Evolutionary conservation across 2,888 invertebrate species (phyloP).

Genomic region (Tethea ocularis): DNA sequence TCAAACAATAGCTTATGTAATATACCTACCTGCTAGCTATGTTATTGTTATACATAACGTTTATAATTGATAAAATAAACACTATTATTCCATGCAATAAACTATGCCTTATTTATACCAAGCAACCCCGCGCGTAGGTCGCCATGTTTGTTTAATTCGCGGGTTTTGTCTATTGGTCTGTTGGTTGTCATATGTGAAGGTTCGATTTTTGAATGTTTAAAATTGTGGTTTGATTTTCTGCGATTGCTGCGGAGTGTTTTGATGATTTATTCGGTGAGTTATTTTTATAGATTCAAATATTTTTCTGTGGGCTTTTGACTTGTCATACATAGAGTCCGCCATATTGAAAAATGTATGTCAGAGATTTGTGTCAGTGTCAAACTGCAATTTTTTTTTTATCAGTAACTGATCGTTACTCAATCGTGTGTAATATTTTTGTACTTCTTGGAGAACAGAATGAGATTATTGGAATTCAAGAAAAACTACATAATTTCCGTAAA

Average conservation of each 20-base stretch:
- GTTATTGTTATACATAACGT: slow-evolving; percentile 19
- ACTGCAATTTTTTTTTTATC: too few species aligned
- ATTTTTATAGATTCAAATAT: background rate
- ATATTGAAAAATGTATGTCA: background rate
- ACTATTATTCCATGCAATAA: slow-evolving; percentile 36
- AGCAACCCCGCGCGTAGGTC: slow-evolving; percentile 17
- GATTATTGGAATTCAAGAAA: too few species aligned
- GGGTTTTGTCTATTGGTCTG: slow-evolving; percentile 39
- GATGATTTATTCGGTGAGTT: slow-evolving; percentile 5
- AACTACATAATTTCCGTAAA: too few species aligned
- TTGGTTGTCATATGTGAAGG: slow-evolving; percentile 21
- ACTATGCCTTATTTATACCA: slow-evolving; percentile 35
- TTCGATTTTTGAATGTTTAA: background rate
- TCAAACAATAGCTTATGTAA: background rate
- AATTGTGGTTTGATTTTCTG: too few species aligned
- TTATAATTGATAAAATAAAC: slow-evolving; percentile 32
- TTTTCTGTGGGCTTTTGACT: background rate
- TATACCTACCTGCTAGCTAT: background rate
- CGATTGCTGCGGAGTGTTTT: background rate
- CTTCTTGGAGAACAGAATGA: too few species aligned
- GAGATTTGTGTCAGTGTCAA: too few species aligned
- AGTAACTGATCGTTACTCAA: too few species aligned
- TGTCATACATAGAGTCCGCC: background rate
- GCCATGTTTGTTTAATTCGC: slow-evolving; percentile 41
- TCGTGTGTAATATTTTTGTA: too few species aligned